Percentiles rank a stretch among this genome's conserved stretches.
Evolutionary conservation across 2,888 invertebrate species (phyloP).

Genomic region (Proisotoma minuta): DNA sequence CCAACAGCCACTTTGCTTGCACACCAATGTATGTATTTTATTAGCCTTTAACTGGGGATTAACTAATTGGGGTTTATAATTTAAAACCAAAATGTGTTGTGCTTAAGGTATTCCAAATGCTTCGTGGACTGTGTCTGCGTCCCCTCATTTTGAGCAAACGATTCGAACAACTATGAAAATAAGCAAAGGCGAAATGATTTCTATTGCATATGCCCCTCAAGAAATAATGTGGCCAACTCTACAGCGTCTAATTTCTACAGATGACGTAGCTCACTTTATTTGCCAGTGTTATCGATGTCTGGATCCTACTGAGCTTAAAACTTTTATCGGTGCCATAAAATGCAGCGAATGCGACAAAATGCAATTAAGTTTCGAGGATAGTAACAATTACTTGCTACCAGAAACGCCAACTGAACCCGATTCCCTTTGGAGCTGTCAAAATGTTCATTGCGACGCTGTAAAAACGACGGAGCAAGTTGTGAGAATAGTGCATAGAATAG

Average conservation of each 20-base stretch:
- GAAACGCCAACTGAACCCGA: conserved; percentile 27
- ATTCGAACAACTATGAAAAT: conserved; percentile 33
- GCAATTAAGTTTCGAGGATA: not conserved
- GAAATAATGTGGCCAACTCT: conserved; percentile 38
- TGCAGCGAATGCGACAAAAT: conserved; percentile 22
- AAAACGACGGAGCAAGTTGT: conserved; percentile 24
- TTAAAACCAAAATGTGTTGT: too few species aligned
- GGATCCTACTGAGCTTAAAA: conserved; percentile 37
- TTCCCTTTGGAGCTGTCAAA: conserved; percentile 33
- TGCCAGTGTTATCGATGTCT: conserved; percentile 36
- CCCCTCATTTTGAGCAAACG: conserved; percentile 34
- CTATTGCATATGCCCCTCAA: conserved; percentile 36
- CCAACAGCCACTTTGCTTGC: conserved; percentile 34
- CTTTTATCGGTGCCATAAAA: conserved; percentile 36
- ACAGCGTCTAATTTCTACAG: conserved; percentile 37
- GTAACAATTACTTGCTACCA: conserved; percentile 34
- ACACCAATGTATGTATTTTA: conserved; percentile 24
- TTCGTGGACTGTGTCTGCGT: conserved; percentile 36
- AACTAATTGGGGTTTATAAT: too few species aligned
- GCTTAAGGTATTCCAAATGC: conserved; percentile 37
- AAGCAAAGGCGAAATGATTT: conserved; percentile 33
- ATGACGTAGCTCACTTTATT: conserved; percentile 43
- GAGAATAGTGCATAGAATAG: conserved; percentile 29
- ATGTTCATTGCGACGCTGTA: conserved; percentile 16
- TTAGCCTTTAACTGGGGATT: too few species aligned